Evolutionary conservation across 2,797 vertebrate species (phyloP).

Genomic region (Melanotaenia trifasciata): DNA sequence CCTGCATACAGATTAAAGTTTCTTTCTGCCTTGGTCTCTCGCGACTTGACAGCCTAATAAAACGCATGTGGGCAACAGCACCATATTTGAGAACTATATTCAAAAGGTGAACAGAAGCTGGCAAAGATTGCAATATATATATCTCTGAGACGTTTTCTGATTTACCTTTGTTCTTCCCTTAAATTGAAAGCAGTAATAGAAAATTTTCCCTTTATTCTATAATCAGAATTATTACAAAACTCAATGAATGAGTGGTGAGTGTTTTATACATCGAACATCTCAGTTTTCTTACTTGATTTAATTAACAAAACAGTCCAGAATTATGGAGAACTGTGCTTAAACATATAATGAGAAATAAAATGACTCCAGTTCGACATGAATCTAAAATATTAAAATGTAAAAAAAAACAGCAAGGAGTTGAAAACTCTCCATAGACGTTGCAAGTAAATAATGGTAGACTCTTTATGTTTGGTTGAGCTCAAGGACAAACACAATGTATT

Average conservation of each 20-base stretch:
- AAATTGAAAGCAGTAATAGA: neutral
- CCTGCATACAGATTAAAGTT: slow-evolving; percentile 79
- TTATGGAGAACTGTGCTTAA: neutral
- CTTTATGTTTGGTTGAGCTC: neutral
- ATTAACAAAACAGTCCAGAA: neutral
- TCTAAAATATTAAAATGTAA: too few relatives aligned
- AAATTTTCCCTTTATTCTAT: too few relatives aligned
- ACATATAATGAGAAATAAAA: neutral
- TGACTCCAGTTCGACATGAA: neutral
- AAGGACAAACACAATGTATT: neutral
- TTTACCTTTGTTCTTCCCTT: too few relatives aligned
- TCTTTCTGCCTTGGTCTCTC: slow-evolving; percentile 51
- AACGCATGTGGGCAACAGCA: slow-evolving; percentile 51
- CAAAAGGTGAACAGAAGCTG: slow-evolving; percentile 20
- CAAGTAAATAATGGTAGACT: neutral
- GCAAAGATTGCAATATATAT: slow-evolving; percentile 9
- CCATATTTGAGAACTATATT: slow-evolving; percentile 53
- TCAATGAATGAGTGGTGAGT: neutral
- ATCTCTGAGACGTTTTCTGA: neutral
- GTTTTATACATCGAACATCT: neutral
- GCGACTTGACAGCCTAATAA: slow-evolving; percentile 54
- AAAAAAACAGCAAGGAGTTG: too few relatives aligned
- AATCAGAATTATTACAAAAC: neutral
- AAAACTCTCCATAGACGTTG: neutral
- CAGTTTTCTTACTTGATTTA: neutral